A percentile compares a stretch with the other conserved stretches of the same genome.
These are phyloP conservation scores for Euleptes europaea DNA, from an alignment of 2,113 vertebrate genomes.

Conservation along the genomic window DNA sequence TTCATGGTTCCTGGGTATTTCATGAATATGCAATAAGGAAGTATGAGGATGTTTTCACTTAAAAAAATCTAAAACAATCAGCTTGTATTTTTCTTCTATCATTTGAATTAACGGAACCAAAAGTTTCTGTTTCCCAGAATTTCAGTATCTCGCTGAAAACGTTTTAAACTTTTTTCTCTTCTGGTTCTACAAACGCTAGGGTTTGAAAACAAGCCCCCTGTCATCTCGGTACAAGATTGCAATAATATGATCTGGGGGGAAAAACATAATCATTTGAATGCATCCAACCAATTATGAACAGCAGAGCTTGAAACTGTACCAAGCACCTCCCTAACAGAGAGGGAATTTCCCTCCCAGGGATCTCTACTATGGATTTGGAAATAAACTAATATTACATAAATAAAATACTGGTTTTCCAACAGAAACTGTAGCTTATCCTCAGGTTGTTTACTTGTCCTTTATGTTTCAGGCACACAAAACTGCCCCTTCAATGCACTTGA, in stretches of 20 bases:
- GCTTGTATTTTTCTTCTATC: slow-evolving; percentile 69
- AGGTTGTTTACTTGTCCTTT: slow-evolving; percentile 89
- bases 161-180: slow-evolving; percentile 67
- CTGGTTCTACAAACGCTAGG: slow-evolving; percentile 69
- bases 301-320: slow-evolving; percentile 74
- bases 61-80: slow-evolving; percentile 76
- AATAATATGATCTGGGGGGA: slow-evolving; percentile 76
- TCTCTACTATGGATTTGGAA: slow-evolving; percentile 74
- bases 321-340: slow-evolving; percentile 75
- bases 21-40: slow-evolving; percentile 76
- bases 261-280: slow-evolving; percentile 73
- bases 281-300: slow-evolving; percentile 69
- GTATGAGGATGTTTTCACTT: slow-evolving; percentile 77
- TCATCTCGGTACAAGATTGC: slow-evolving; percentile 66
- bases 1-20: slow-evolving; percentile 73
- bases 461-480: slow-evolving; percentile 97
- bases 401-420: slow-evolving; percentile 83
- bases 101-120: slow-evolving; percentile 75
- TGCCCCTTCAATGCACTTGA: slow-evolving; percentile 95
- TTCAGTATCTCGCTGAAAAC: slow-evolving; percentile 75
- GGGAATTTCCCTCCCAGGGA: slow-evolving; percentile 66
- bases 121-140: slow-evolving; percentile 64
- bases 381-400: slow-evolving; percentile 82
- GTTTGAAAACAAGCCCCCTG: slow-evolving; percentile 65
- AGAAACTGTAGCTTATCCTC: slow-evolving; percentile 86